phyloP scores from a whole-genome alignment of 2,113 vertebrate genomes.

The Dromiciops gliroides region DNA sequence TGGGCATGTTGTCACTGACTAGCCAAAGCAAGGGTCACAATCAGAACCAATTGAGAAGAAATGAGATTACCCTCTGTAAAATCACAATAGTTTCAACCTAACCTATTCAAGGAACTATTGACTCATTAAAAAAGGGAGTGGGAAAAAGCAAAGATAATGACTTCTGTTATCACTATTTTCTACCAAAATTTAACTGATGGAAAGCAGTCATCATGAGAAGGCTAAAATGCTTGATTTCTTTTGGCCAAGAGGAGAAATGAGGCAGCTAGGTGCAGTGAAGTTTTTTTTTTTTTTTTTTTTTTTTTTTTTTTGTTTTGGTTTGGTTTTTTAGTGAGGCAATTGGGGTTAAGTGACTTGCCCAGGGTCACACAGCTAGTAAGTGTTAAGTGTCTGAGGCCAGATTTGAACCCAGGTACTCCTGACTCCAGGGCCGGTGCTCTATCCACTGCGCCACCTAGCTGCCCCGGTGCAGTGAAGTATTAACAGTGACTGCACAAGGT shows the following conservation, averaged over 20 bases:
- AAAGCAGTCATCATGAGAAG: background rate
- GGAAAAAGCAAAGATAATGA: background rate
- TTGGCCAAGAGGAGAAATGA: background rate
- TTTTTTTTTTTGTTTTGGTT: no score
- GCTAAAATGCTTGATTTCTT: background rate
- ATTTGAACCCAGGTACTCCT: no score
- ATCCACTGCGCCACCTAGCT: no score
- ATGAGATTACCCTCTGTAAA: background rate
- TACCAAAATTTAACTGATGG: background rate
- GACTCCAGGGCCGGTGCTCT: no score
- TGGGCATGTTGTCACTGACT: background rate
- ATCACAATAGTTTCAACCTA: background rate
- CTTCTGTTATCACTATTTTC: background rate
- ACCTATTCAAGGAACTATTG: background rate
- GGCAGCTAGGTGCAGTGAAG: background rate
- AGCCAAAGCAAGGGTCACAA: background rate
- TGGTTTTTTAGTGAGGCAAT: no score
- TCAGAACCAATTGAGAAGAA: background rate
- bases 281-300: no score
- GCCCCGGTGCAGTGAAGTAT: background rate
- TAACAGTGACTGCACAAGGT: slow-evolving; percentile 1
- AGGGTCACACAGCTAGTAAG: no score
- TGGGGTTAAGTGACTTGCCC: no score
- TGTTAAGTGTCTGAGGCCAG: no score
- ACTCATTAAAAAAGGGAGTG: background rate